Evolutionary conservation across 2,888 invertebrate genomes (phyloP).

Genomic region (Eilema sororculum): DNA sequence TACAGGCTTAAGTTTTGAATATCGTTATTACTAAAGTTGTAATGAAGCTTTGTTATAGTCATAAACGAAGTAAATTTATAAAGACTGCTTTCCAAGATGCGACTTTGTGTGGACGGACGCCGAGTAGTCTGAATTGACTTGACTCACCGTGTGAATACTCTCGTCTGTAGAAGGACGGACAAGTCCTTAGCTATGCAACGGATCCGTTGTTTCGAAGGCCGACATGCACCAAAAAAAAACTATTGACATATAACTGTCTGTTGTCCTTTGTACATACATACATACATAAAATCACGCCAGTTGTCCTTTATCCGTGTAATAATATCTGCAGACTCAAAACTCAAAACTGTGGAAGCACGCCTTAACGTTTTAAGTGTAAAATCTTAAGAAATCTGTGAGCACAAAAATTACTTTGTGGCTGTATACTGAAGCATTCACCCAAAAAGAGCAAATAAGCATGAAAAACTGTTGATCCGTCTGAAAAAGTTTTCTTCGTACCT

Average conservation of each 20-base stretch:
- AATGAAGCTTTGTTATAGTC: not conserved
- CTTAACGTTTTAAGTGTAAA: too few relatives aligned
- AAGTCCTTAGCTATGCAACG: too few relatives aligned
- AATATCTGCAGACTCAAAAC: too few relatives aligned
- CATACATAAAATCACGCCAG: too few relatives aligned
- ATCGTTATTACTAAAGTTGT: conserved; percentile 4
- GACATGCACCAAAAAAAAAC: too few relatives aligned
- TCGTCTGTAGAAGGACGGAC: not conserved
- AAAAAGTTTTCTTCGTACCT: not conserved
- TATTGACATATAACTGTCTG: too few relatives aligned
- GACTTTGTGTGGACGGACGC: not conserved
- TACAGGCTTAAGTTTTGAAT: not conserved
- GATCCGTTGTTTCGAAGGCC: too few relatives aligned
- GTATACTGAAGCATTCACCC: not conserved
- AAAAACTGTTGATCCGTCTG: not conserved
- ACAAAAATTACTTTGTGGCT: not conserved
- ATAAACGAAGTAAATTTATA: not conserved
- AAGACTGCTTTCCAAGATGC: not conserved
- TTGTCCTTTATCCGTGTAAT: too few relatives aligned
- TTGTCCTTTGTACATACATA: too few relatives aligned
- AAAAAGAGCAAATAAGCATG: not conserved
- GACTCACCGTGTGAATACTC: not conserved
- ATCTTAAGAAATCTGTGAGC: not conserved
- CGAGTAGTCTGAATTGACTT: not conserved
- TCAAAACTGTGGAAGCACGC: too few relatives aligned